Percentiles rank a stretch among this genome's conserved stretches.
Conservation (phyloP, 2,113 vertebrate genomes). For the Rhinolophus ferrumequinum region DNA sequence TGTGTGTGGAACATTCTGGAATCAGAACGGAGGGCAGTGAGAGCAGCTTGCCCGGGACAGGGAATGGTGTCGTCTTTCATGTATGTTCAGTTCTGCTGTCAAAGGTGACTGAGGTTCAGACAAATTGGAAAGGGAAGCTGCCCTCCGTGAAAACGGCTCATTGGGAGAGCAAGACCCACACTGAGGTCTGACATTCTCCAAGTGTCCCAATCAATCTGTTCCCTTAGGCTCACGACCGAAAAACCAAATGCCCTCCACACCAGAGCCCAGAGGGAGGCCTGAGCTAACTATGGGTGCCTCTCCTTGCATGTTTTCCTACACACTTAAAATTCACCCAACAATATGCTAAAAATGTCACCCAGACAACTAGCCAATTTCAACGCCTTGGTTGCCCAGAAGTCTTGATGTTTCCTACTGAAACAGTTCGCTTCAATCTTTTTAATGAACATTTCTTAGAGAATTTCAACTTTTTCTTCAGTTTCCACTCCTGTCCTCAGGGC, state of each 20-base stretch:
- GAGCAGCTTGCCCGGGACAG: neutral
- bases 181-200: neutral
- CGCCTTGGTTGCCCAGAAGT: neutral
- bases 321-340: too few relatives aligned
- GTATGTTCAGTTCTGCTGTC: neutral
- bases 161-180: neutral
- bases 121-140: neutral
- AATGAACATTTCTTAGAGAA: neutral
- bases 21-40: neutral
- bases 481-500: neutral
- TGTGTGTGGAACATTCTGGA: fast-evolving
- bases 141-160: neutral
- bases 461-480: neutral
- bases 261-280: neutral
- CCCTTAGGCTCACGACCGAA: neutral
- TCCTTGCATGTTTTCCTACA: neutral
- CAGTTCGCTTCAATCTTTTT: neutral
- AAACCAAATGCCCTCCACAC: neutral
- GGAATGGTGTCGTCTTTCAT: neutral
- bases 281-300: neutral
- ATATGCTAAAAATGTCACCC: neutral
- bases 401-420: neutral
- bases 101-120: neutral
- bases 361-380: neutral
- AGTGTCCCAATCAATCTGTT: neutral